These are phyloP conservation scores for Leguminivora glycinivorella DNA, from an alignment of 1,140 invertebrate species.

Conservation along the genomic window DNA sequence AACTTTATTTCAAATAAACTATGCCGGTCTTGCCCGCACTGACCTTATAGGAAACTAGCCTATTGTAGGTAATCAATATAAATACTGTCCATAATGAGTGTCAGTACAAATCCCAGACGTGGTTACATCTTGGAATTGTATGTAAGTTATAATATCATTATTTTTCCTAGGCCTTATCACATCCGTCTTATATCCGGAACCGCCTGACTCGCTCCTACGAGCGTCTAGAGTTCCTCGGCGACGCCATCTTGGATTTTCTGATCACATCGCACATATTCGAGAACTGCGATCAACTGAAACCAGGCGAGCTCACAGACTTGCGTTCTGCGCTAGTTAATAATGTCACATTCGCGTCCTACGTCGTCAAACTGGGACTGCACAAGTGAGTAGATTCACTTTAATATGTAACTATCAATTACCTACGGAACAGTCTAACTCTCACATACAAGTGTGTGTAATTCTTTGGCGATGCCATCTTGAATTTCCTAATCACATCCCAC, in stretches of 20 bases:
- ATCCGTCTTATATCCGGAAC: slow-evolving; percentile 94
- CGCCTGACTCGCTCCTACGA: slow-evolving; percentile 94
- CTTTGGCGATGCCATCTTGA: slow-evolving; percentile 96
- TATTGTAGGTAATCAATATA: too few relatives aligned
- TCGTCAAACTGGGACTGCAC: slow-evolving; percentile 91
- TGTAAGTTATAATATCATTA: slow-evolving; percentile 1
- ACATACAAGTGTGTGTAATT: slow-evolving; percentile 98
- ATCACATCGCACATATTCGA: slow-evolving; percentile 94
- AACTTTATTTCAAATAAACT: too few relatives aligned
- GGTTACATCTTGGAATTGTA: too few relatives aligned
- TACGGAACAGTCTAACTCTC: slow-evolving; percentile 90
- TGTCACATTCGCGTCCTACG: slow-evolving; percentile 93
- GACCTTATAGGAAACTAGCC: too few relatives aligned
- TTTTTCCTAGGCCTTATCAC: slow-evolving; percentile 89
- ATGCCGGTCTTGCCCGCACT: too few relatives aligned
- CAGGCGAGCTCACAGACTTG: slow-evolving; percentile 94
- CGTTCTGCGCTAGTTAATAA: slow-evolving; percentile 97
- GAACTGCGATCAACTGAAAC: slow-evolving; percentile 82
- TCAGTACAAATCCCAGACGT: too few relatives aligned
- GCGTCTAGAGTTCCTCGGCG: slow-evolving; percentile 96
- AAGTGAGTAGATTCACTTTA: too few relatives aligned
- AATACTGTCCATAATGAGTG: too few relatives aligned
- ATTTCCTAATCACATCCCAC: slow-evolving; percentile 94
- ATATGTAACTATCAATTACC: too few relatives aligned
- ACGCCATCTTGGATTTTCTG: slow-evolving; percentile 96